Conservation (phyloP, 2,888 invertebrate species). For the Idaea biselata region DNA sequence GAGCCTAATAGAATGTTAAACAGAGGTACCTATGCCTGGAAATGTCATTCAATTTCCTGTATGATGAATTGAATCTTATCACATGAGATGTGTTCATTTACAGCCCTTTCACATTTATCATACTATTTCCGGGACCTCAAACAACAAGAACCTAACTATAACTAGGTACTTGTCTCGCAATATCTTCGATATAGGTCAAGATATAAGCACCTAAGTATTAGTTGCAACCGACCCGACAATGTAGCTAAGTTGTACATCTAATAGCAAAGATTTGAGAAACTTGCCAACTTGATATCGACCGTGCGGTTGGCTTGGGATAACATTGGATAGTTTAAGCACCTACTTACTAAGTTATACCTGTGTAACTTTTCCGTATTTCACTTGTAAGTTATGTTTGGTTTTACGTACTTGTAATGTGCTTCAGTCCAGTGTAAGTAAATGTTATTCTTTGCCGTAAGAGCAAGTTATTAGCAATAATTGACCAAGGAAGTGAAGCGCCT, state of each 20-base stretch:
- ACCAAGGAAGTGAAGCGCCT: too few species aligned
- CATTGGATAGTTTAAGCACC: conserved; percentile 1
- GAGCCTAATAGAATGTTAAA: too few species aligned
- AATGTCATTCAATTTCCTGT: background rate
- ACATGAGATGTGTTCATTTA: background rate
- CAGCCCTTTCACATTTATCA: background rate
- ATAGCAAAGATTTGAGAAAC: conserved; percentile 1
- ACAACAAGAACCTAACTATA: background rate
- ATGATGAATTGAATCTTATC: background rate
- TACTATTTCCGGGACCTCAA: background rate
- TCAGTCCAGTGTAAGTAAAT: too few species aligned
- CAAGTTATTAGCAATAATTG: too few species aligned
- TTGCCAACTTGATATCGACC: background rate
- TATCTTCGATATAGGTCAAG: conserved; percentile 22
- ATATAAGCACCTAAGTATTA: conserved; percentile 25
- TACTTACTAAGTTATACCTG: background rate
- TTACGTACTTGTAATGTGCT: background rate
- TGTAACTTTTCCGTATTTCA: background rate
- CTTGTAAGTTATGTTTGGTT: background rate
- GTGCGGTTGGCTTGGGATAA: background rate
- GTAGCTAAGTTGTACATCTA: conserved; percentile 15
- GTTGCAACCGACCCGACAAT: conserved; percentile 15
- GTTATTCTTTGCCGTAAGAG: too few species aligned
- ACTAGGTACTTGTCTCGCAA: background rate
- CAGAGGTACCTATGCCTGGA: too few species aligned